Conservation (phyloP, 2,888 invertebrate species). For the Anarsia innoxiella region DNA sequence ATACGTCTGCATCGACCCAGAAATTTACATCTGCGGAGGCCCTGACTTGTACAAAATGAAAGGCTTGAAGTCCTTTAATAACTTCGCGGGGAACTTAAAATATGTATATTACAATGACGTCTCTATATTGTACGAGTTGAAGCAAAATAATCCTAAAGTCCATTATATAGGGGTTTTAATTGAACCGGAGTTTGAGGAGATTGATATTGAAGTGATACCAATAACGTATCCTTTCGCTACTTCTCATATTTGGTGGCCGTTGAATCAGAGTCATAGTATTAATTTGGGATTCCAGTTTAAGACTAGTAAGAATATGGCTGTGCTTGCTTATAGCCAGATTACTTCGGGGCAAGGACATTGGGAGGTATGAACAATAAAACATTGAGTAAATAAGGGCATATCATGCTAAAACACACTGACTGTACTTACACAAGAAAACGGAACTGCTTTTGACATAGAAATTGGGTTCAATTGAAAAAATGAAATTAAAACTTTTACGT, state of each 20-base stretch:
- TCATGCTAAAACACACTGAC: too few species aligned
- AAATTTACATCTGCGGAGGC: slow-evolving; percentile 94
- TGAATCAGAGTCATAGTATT: slow-evolving; percentile 82
- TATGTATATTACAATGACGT: slow-evolving; percentile 96
- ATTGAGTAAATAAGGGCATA: not conserved
- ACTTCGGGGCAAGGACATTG: slow-evolving; percentile 86
- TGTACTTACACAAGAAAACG: too few species aligned
- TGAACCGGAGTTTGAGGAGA: slow-evolving; percentile 88
- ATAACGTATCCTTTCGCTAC: slow-evolving; percentile 94
- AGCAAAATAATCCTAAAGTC: slow-evolving; percentile 89
- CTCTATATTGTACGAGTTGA: slow-evolving; percentile 91
- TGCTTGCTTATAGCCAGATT: slow-evolving; percentile 89
- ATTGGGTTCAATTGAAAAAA: too few species aligned
- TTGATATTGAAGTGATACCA: slow-evolving; percentile 90
- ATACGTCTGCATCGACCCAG: slow-evolving; percentile 92
- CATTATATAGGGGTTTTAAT: slow-evolving; percentile 83
- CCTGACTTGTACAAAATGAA: slow-evolving; percentile 88
- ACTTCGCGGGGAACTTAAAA: slow-evolving; percentile 91
- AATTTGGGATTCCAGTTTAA: slow-evolving; percentile 91
- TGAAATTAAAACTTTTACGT: too few species aligned
- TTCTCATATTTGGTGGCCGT: slow-evolving; percentile 93
- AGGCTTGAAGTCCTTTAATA: slow-evolving; percentile 87
- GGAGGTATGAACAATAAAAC: slow-evolving; percentile 78
- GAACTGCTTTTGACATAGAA: too few species aligned
- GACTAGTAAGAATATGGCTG: slow-evolving; percentile 87